These are phyloP conservation scores for Pachydiplax longipennis DNA, from an alignment of 2,888 invertebrate species.

Conservation along the genomic window DNA sequence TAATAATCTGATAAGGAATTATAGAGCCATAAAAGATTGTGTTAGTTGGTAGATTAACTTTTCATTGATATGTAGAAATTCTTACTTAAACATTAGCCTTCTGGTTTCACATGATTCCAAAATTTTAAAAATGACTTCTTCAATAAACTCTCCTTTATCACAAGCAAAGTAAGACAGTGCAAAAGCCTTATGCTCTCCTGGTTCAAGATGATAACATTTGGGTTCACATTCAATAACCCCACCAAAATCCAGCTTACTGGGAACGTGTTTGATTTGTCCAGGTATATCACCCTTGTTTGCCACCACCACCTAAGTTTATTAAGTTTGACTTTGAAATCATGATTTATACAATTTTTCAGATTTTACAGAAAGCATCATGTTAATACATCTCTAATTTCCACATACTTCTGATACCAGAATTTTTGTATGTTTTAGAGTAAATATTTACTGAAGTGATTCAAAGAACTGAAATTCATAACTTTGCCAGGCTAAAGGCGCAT, in stretches of 20 bases:
- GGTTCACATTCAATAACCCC: conserved; percentile 66
- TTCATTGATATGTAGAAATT: neutral
- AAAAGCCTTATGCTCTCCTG: conserved; percentile 65
- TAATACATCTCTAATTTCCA: no score
- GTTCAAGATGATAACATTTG: conserved; percentile 59
- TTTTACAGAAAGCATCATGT: no score
- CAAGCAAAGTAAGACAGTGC: conserved; percentile 66
- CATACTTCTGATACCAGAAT: no score
- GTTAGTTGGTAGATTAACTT: no score
- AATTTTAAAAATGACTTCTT: conserved; percentile 67
- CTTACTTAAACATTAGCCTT: conserved; percentile 45
- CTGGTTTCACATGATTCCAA: conserved; percentile 65
- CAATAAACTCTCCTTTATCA: conserved; percentile 68
- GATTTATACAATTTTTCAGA: no score
- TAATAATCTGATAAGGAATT: no score
- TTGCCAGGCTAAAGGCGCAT: no score
- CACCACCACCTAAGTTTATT: conserved; percentile 53
- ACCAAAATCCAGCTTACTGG: conserved; percentile 64
- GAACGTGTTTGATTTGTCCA: conserved; percentile 64
- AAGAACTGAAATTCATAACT: no score
- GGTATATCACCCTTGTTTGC: conserved; percentile 65
- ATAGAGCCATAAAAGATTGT: no score
- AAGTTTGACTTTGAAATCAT: no score
- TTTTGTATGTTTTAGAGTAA: no score
- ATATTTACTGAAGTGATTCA: no score